These are phyloP conservation scores for Monochamus saltuarius DNA, from an alignment of 1,140 invertebrate genomes.

Conservation along the genomic window DNA sequence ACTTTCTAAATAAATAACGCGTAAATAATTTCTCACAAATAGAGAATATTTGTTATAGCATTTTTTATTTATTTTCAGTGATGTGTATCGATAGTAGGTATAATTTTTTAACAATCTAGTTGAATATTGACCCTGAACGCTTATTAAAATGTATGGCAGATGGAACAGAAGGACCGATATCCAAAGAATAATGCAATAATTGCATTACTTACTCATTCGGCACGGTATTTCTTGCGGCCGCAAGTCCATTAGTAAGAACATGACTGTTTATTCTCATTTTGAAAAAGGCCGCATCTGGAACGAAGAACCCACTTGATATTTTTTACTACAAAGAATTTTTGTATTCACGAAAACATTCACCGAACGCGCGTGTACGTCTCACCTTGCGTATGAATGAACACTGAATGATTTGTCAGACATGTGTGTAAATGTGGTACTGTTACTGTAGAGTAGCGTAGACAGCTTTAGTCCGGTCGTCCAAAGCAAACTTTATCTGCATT, in stretches of 20 bases:
- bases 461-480: too few relatives aligned
- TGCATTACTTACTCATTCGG: constrained; percentile 8
- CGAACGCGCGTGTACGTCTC: background rate
- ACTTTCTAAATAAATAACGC: background rate
- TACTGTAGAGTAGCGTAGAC: too few relatives aligned
- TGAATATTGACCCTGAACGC: too few relatives aligned
- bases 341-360: background rate
- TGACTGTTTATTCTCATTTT: background rate
- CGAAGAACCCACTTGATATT: background rate
- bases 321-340: background rate
- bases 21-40: constrained; percentile 8
- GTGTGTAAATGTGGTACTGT: too few relatives aligned
- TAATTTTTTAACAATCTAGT: too few relatives aligned
- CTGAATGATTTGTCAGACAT: background rate
- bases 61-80: too few relatives aligned
- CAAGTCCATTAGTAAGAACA: constrained; percentile 4
- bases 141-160: too few relatives aligned
- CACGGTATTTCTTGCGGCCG: background rate
- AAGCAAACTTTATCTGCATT: too few relatives aligned
- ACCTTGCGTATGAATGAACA: background rate
- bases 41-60: background rate
- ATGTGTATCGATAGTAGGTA: too few relatives aligned
- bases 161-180: too few relatives aligned
- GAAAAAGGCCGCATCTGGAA: background rate
- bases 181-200: background rate